Conservation (phyloP, 2,888 invertebrate species). For the Strigamia crassipes region DNA sequence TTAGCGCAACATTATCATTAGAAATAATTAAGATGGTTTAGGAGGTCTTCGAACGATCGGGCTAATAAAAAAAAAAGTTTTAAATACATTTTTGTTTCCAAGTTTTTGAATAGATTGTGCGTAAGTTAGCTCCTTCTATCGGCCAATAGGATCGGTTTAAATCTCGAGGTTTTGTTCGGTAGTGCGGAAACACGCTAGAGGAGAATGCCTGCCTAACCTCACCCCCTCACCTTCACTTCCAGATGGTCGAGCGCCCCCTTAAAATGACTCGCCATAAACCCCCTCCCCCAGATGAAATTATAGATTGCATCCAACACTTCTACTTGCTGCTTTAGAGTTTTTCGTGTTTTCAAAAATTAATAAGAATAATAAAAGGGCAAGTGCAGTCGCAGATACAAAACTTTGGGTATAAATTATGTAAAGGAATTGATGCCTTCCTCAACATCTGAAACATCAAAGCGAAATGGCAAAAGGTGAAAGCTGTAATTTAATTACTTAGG, state of each 20-base stretch:
- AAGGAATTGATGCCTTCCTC: too few relatives aligned
- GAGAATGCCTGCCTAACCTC: too few relatives aligned
- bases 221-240: constrained; percentile 25
- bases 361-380: background rate
- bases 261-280: constrained; percentile 26
- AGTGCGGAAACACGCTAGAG: background rate
- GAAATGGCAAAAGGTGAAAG: background rate
- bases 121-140: background rate
- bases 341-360: background rate
- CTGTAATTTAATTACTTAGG: background rate
- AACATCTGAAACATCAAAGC: too few relatives aligned
- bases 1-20: too few relatives aligned
- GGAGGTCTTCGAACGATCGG: too few relatives aligned
- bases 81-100: too few relatives aligned
- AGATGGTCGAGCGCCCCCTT: constrained; percentile 17
- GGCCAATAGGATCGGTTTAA: background rate
- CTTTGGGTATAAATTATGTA: too few relatives aligned
- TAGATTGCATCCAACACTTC: background rate
- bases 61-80: too few relatives aligned
- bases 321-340: background rate
- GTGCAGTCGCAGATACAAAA: too few relatives aligned
- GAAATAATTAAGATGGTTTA: too few relatives aligned
- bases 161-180: background rate
- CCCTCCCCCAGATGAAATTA: constrained; percentile 1
- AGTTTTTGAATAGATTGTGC: too few relatives aligned